A percentile compares a stretch with the other conserved stretches of the same genome.
phyloP scores from a whole-genome alignment of 2,888 invertebrate genomes.

The Trissolcus japonicus region DNA sequence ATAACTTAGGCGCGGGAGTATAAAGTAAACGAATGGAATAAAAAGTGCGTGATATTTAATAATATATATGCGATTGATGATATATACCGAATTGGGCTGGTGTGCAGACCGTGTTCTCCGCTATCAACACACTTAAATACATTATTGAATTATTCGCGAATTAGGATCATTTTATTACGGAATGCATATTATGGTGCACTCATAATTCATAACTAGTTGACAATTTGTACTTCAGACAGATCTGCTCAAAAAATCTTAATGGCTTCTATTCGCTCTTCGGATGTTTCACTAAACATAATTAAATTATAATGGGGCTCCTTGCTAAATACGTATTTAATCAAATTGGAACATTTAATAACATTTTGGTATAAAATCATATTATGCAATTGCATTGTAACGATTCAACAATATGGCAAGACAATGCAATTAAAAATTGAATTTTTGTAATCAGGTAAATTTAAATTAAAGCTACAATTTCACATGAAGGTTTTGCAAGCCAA shows the following conservation, averaged over 20 bases:
- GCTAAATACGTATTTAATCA: neutral
- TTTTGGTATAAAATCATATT: too few species aligned
- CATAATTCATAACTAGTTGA: constrained; percentile 31
- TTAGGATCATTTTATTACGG: constrained; percentile 13
- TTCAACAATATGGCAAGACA: too few species aligned
- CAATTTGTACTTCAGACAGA: constrained; percentile 14
- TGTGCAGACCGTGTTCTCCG: neutral
- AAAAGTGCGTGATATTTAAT: constrained; percentile 23
- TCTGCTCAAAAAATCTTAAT: neutral
- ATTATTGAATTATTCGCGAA: constrained; percentile 3
- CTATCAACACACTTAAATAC: constrained; percentile 1
- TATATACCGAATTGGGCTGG: constrained; percentile 20
- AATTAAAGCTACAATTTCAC: too few species aligned
- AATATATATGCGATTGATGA: constrained; percentile 18
- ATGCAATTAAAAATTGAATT: too few species aligned
- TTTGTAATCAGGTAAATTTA: too few species aligned
- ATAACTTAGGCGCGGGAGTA: constrained; percentile 9
- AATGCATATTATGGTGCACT: constrained; percentile 8
- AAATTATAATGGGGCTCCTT: neutral
- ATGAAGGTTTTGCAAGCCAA: too few species aligned
- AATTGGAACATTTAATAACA: neutral
- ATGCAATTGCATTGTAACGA: too few species aligned
- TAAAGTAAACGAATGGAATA: constrained; percentile 33
- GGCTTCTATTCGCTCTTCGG: neutral
- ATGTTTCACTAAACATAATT: neutral